Evolutionary conservation across 2,113 vertebrate species (phyloP), one percentile per base, ranked within the genome.

Genomic region (Aphyosemion australe): DNA sequence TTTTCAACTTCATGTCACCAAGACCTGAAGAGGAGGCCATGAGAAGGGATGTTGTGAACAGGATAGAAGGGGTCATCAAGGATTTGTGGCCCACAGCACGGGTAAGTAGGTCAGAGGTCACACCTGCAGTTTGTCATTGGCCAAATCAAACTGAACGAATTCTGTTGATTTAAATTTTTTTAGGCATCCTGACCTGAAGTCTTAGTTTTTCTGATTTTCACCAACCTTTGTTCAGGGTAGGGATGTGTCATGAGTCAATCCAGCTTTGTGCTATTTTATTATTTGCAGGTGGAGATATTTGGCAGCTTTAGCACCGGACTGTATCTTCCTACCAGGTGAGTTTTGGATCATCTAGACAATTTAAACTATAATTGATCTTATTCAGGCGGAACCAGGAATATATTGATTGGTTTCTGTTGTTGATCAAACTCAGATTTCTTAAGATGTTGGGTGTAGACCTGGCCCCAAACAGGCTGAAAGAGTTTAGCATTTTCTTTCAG

Each of bases 271-370:
- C 26, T 26, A 1, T 50, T 46, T 68, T 65, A 2, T 83, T 13
- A 16, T 90, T 13, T 91, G 32, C 86, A 99, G 97, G 97, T 99
- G 74, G 95, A 98, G 89, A 96, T 99, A 90, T 99, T 98, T 90
- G 97, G 97, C 91, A 99, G 97, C 92, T 98, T 99, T 86, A 98
- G 96, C 84, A 99, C 97, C 50, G 96, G 96, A 48, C 95, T 99
- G 69, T 99, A 98, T 89, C 95, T 99, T 83, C 97, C 97, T 57
- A 98, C 97, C 65, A 99, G 97, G 97, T 99, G 91, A 69, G 12
- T 4, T 55, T 57, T 56, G 51, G 1, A 8, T 6, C 14, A 20
- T 52, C 19, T 37, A 6, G 9, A 37, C 34, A 7, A 37, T 37
- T 37, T 37, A 5, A 37, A 26, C 26, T 26, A 26, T 26, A 26